Evolutionary conservation across 2,797 vertebrate species (phyloP), one percentile per base, ranked within the genome.

Genomic region (Neomorphus geoffroyi): DNA sequence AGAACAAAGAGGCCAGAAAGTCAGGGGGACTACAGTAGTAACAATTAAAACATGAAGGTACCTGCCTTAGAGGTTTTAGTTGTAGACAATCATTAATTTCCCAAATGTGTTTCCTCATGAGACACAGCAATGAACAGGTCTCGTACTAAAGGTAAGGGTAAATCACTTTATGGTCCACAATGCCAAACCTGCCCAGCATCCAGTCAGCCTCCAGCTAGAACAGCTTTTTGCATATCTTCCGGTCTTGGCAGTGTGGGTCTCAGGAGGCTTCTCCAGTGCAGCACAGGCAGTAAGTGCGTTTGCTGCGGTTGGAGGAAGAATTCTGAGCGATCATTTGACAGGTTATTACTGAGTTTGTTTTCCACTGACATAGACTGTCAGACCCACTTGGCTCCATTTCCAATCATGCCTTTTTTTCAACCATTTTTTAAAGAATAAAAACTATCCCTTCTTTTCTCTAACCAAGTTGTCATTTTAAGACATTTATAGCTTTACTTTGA

Each of bases 11-110:
- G 28, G 84, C 65, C 91, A 80, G 58, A 62, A 85, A 96, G 80
- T 88, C 66, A 86, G 65, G 37, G 27, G 37, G n/a, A 92, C 78
- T 83, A 82, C 82, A 88, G 64, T 18, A 90, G 46, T 53, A 91
- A 51, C 46, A 83, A 83, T 73, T 86, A 87, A 94, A 93, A 92
- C 46, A 71, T 37, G 37, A 95, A 95, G 45, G 61, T 93, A 54
- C 75, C 46, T 80, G 62, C 94, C 87, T 92, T 74, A 79, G 93
- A 88, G 83, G 19, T 78, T 95, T 86, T 86, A 94, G 69, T 58
- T 73, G 58, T 39, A 88, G 35, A 78, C 50, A 89, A 50, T 79
- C 58, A 91, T 92, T 92, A 89, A 88, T 96, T 88, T 74, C 51
- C 86, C 86, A 79, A 92, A 41, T 62, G 75, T 30, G 53, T 65